A percentile compares a stretch with the other conserved stretches of the same genome.
These are phyloP conservation scores for Argynnis bischoffii DNA, from an alignment of 2,888 invertebrate species.

Conservation along the genomic window DNA sequence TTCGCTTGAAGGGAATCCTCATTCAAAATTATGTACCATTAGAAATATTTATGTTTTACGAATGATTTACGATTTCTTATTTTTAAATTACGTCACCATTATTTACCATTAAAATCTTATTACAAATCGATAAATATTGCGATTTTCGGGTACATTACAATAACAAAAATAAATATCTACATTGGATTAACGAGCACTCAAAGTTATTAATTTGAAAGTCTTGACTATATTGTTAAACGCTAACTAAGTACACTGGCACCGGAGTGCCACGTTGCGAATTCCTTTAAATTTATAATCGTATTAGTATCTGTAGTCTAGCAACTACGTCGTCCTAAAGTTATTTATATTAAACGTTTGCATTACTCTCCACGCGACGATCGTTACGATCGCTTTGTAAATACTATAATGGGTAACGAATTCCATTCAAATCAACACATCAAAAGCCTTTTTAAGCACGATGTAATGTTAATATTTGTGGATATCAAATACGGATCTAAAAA, in stretches of 20 bases:
- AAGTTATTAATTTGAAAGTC: conserved; percentile 69
- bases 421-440: conserved; percentile 62
- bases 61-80: conserved; percentile 36
- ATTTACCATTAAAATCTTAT: conserved; percentile 56
- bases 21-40: conserved; percentile 28
- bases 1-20: conserved; percentile 53
- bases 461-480: conserved; percentile 35
- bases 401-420: conserved; percentile 61
- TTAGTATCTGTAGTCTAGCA: conserved; percentile 41
- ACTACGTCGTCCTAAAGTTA: conserved; percentile 47
- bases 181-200: conserved; percentile 78
- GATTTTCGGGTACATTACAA: conserved; percentile 74
- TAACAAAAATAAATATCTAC: conserved; percentile 83
- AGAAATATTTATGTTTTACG: conserved; percentile 37
- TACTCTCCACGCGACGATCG: conserved; percentile 39
- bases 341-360: conserved; percentile 54
- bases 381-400: conserved; percentile 50
- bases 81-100: conserved; percentile 47
- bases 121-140: conserved; percentile 69
- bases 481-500: conserved; percentile 48
- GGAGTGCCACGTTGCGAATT: conserved; percentile 40
- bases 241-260: conserved; percentile 78
- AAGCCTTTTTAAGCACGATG: conserved; percentile 59
- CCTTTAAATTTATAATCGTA: conserved; percentile 29
- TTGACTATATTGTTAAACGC: conserved; percentile 72